phyloP scores from a whole-genome alignment of 2,797 vertebrate species.

The Columba guinea region DNA sequence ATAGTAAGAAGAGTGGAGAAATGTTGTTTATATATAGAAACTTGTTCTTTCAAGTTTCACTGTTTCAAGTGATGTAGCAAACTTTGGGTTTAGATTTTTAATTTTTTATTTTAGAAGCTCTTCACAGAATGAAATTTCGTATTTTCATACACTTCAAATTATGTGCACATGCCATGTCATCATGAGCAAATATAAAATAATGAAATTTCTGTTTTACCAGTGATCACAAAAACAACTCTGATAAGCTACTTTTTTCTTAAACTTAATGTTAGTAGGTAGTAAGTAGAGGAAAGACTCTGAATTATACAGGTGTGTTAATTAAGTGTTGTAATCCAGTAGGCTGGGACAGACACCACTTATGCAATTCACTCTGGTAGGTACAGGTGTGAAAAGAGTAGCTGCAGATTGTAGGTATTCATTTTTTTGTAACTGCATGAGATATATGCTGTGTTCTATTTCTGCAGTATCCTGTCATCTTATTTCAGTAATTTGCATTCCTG shows the following conservation, averaged over 20 bases:
- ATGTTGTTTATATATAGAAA: background rate
- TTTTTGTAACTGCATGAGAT: background rate
- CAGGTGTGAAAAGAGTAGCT: background rate
- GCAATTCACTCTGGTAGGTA: background rate
- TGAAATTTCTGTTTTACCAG: background rate
- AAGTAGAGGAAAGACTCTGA: background rate
- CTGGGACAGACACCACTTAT: background rate
- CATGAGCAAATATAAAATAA: background rate
- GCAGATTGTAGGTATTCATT: background rate
- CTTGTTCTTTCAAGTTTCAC: no score
- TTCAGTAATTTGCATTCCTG: slow-evolving; percentile 31
- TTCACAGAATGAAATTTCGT: background rate
- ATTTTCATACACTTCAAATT: background rate
- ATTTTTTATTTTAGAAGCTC: background rate
- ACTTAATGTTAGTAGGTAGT: background rate
- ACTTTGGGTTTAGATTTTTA: fast-evolving
- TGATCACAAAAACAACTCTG: background rate
- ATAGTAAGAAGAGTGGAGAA: background rate
- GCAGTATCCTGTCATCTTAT: background rate
- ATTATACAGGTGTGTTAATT: background rate
- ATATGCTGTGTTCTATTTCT: background rate
- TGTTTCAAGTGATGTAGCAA: background rate
- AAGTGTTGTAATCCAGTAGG: background rate
- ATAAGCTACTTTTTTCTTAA: background rate
- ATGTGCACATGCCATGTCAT: background rate